Percentiles rank a stretch among this genome's conserved stretches.
phyloP scores from a whole-genome alignment of 2,797 vertebrate species.

The Taenioides sp. region DNA sequence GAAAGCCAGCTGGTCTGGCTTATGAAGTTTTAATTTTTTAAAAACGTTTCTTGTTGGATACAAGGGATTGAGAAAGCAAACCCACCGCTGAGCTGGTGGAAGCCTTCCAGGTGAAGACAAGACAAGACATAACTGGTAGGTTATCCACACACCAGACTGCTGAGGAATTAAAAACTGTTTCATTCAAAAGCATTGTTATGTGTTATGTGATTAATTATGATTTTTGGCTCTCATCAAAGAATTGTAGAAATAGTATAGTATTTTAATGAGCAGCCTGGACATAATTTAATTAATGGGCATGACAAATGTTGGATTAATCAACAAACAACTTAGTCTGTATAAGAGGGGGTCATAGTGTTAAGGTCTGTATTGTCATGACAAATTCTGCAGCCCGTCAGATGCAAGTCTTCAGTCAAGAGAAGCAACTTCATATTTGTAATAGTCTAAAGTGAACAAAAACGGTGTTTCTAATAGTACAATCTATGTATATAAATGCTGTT shows the following conservation, averaged over 20 bases:
- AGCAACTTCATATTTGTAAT: not conserved
- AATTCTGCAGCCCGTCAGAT: not conserved
- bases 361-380: not conserved
- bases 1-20: constrained; percentile 83
- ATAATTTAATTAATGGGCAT: no score
- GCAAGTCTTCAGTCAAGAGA: not conserved
- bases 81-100: constrained; percentile 73
- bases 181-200: not conserved
- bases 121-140: constrained; percentile 56
- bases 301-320: not conserved
- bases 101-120: constrained; percentile 71
- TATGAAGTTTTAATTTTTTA: constrained; percentile 36
- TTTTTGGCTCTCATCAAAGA: no score
- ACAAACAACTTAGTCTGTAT: not conserved
- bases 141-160: not conserved
- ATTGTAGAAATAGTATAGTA: no score
- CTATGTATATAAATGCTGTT: not conserved
- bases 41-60: constrained; percentile 59
- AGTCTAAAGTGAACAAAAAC: not conserved
- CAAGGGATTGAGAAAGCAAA: constrained; percentile 47
- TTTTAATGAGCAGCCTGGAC: no score
- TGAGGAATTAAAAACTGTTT: not conserved
- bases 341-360: not conserved
- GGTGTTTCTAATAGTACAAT: not conserved
- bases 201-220: no score